Conservation (phyloP, 2,888 invertebrate genomes). For the Willowsia nigromaculata region DNA sequence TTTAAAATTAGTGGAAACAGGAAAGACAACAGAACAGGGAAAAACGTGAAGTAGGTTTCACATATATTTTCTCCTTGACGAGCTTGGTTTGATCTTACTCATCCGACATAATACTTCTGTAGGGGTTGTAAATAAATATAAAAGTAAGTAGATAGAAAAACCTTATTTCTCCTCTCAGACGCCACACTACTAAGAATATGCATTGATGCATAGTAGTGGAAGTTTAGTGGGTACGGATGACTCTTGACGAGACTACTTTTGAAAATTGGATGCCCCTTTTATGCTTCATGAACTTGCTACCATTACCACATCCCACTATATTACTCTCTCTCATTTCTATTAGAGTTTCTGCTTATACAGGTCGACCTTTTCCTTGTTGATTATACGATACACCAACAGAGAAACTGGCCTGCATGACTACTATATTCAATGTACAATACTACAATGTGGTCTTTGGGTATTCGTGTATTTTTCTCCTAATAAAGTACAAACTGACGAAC, state of each 20-base stretch:
- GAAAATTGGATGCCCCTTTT: constrained; percentile 64
- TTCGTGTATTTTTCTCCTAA: constrained; percentile 1
- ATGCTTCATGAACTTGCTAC: constrained; percentile 63
- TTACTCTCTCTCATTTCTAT: background rate
- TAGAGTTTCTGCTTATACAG: constrained; percentile 23
- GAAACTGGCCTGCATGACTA: background rate
- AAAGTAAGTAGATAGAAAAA: background rate
- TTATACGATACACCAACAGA: background rate
- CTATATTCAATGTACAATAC: background rate
- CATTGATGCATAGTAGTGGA: constrained; percentile 20
- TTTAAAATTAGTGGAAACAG: background rate
- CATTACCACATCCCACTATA: constrained; percentile 26
- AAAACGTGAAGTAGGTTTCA: background rate
- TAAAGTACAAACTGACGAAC: background rate
- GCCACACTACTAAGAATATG: no score
- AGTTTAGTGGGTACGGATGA: constrained; percentile 37
- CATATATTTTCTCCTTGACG: background rate
- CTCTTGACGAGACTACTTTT: constrained; percentile 59
- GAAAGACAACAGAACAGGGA: background rate
- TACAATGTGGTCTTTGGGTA: background rate
- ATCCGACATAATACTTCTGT: background rate
- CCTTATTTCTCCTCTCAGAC: background rate
- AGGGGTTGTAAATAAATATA: background rate
- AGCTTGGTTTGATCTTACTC: background rate
- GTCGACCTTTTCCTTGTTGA: constrained; percentile 52